Percentiles rank a stretch among this genome's conserved stretches.
Conservation (phyloP, 2,888 invertebrate species). For the Heliconius erato region DNA sequence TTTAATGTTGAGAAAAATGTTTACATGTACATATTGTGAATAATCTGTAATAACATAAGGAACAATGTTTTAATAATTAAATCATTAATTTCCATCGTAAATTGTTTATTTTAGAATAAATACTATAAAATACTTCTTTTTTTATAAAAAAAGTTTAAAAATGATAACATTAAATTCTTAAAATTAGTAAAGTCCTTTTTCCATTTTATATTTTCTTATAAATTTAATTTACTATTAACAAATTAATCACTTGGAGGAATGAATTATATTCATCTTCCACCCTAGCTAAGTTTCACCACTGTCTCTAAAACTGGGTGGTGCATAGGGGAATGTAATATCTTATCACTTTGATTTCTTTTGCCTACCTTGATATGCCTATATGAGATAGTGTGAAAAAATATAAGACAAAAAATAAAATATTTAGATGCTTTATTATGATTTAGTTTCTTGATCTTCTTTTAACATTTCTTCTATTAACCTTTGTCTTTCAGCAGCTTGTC, state of each 20-base stretch:
- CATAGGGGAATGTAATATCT: background rate
- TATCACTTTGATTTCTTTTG: background rate
- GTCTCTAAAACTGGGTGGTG: background rate
- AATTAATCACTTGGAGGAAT: background rate
- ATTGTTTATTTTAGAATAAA: background rate
- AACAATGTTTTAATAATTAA: background rate
- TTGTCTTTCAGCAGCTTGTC: slow-evolving; percentile 95
- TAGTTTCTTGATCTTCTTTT: slow-evolving; percentile 80
- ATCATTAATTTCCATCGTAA: background rate
- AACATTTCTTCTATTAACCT: slow-evolving; percentile 89
- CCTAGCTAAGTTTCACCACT: background rate
- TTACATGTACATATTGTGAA: slow-evolving; percentile 12
- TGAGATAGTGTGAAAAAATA: background rate
- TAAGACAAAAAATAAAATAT: background rate
- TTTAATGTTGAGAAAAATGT: slow-evolving; percentile 52
- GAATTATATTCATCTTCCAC: background rate
- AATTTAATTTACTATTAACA: background rate
- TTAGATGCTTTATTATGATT: slow-evolving; percentile 42
- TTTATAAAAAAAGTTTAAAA: too few relatives aligned
- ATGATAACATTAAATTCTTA: too few relatives aligned
- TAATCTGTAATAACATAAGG: background rate
- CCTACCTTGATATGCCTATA: too few relatives aligned
- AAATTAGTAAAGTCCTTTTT: background rate
- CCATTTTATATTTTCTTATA: background rate
- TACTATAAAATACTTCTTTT: background rate